Percentiles rank a stretch among this genome's conserved stretches.
phyloP scores from a whole-genome alignment of 2,797 vertebrate species.

The Apogon hyalosoma region DNA sequence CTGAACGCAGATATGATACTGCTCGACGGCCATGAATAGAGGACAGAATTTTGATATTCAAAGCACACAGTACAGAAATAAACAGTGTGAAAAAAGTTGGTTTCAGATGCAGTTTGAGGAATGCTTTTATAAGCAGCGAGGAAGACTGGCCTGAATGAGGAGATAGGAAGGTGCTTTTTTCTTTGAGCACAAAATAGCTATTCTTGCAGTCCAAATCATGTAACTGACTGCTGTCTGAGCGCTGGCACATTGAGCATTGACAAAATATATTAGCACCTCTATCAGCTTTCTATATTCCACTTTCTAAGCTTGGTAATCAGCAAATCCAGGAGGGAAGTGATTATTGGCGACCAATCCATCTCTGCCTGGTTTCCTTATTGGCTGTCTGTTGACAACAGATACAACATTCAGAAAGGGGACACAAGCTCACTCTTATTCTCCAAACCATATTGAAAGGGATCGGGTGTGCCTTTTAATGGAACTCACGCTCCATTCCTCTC shows the following conservation, averaged over 20 bases:
- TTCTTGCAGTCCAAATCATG: conserved; percentile 5
- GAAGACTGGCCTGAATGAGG: not conserved
- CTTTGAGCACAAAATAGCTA: conserved; percentile 22
- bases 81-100: conserved; percentile 11
- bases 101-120: conserved; percentile 11
- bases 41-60: conserved; percentile 8
- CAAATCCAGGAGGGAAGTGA: conserved; percentile 36
- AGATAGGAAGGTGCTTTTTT: conserved; percentile 18
- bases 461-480: conserved; percentile 46
- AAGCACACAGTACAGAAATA: conserved; percentile 10
- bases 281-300: conserved; percentile 18
- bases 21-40: conserved; percentile 1
- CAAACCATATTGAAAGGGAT: conserved; percentile 48
- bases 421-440: conserved; percentile 19
- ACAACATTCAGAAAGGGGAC: conserved; percentile 42
- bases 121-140: not conserved
- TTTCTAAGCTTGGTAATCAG: conserved; percentile 34
- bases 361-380: conserved; percentile 38
- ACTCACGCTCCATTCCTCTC: conserved; percentile 41
- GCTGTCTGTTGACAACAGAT: conserved; percentile 24
- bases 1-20: conserved; percentile 13
- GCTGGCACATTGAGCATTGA: conserved; percentile 2
- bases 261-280: conserved; percentile 24
- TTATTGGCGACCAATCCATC: conserved; percentile 36
- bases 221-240: conserved; percentile 17